Percentiles rank a stretch among this genome's conserved stretches.
phyloP scores from a whole-genome alignment of 2,113 vertebrate species.

The Channa argus region DNA sequence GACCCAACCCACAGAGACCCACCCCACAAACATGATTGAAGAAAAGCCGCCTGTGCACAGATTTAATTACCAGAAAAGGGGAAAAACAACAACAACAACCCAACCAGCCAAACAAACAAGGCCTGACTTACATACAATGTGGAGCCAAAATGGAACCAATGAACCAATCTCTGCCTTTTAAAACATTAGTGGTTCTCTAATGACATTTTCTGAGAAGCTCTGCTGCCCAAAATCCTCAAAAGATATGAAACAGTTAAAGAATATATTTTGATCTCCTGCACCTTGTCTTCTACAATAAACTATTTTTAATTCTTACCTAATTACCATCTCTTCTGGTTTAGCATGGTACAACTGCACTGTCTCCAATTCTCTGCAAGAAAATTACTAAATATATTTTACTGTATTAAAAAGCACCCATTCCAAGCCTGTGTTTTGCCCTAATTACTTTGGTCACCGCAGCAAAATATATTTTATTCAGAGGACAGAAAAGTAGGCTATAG shows the following conservation, averaged over 20 bases:
- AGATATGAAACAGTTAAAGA: background rate
- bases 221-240: constrained; percentile 7
- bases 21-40: background rate
- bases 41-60: constrained; percentile 1
- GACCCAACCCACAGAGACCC: constrained; percentile 16
- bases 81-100: constrained; percentile 11
- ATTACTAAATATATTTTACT: too few species aligned
- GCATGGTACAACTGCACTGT: background rate
- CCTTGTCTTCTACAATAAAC: background rate
- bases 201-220: constrained; percentile 18
- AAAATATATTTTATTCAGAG: constrained; percentile 12
- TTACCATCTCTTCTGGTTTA: background rate
- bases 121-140: background rate
- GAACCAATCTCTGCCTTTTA: constrained; percentile 18
- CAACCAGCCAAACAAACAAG: too few species aligned
- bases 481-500: background rate
- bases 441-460: background rate
- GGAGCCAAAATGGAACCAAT: constrained; percentile 40
- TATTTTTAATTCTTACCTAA: background rate
- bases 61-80: constrained; percentile 43
- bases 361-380: too few species aligned
- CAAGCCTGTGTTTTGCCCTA: background rate
- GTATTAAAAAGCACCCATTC: background rate
- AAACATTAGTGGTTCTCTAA: constrained; percentile 38
- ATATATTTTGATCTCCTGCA: background rate